Base-by-base conservation (phyloP, 2,113 vertebrate species). In the Hepsetus odoe region DNA sequence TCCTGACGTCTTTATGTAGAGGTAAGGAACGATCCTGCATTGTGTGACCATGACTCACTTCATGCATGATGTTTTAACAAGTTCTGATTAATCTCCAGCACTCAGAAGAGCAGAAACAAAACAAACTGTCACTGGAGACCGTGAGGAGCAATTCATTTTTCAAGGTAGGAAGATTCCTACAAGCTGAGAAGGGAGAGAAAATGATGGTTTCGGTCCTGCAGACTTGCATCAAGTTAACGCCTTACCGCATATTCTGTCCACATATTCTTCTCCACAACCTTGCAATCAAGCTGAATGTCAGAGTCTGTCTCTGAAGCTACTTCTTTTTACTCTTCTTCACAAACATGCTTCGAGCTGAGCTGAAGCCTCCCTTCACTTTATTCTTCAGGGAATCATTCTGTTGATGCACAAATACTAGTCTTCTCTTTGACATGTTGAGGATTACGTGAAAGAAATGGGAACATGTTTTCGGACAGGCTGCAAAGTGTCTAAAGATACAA, bases 211-310 rank as follows among this genome's bases (percentile, higher is more conserved):
- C n/a, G n/a, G n/a, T n/a, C n/a, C n/a, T 51, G 56, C 14, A 53
- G 64, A 51, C 56, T 12, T 26, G 30, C 49, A 72, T 12, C 26
- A 7, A 40, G 30, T 70, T 70, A 51, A 55, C 51, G 56, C n/a
- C 4, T 26, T 3, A 12, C 40, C 53, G 62, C 30, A 49, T 72
- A 49, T 30, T 44, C 40, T 26, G 42, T n/a, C n/a, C n/a, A n/a
- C n/a, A n/a, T n/a, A n/a, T n/a, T n/a, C 62, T 38, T 71, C 55
- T 62, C 55, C 26, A 68, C 35, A 61, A 62, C 55, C 76, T 68
- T 7, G 32, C 44, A 71, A 78, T 78, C 42, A 78, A 64, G 42
- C 30, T 10, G 40, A 46, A 77, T 28, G 67, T 32, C 42, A 28
- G n/a, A 51, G 67, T n/a, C 42, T 78, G 53, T 32, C 38, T 61